A percentile compares a stretch with the other conserved stretches of the same genome.
These are phyloP conservation scores for Sericinus montela DNA, from an alignment of 2,888 invertebrate genomes.

Conservation along the genomic window DNA sequence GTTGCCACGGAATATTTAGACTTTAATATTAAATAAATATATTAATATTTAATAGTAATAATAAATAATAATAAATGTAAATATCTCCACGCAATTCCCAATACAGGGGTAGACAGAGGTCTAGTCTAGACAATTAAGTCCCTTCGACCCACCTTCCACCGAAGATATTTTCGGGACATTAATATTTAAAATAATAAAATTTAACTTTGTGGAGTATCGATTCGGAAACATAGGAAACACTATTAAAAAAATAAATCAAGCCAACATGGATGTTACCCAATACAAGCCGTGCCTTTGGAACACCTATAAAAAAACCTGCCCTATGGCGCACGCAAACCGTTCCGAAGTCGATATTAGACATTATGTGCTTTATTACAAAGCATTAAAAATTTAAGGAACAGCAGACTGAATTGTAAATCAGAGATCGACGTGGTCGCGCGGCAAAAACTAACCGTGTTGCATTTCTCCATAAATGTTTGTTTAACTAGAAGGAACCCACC, in stretches of 20 bases:
- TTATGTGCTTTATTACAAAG: slow-evolving; percentile 15
- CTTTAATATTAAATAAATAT: too few species aligned
- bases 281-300: slow-evolving; percentile 1
- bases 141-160: too few species aligned
- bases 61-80: too few species aligned
- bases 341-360: slow-evolving; percentile 10
- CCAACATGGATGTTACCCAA: not conserved
- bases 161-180: too few species aligned
- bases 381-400: slow-evolving; percentile 1
- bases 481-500: slow-evolving; percentile 34
- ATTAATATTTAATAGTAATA: too few species aligned
- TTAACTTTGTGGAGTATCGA: too few species aligned
- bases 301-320: slow-evolving; percentile 13
- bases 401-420: slow-evolving; percentile 28
- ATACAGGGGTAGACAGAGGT: too few species aligned
- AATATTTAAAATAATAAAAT: too few species aligned
- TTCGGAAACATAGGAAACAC: not conserved
- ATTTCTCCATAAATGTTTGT: slow-evolving; percentile 61
- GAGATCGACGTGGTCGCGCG: slow-evolving; percentile 34
- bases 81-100: too few species aligned
- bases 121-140: too few species aligned
- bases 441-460: slow-evolving; percentile 54
- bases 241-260: not conserved
- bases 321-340: not conserved
- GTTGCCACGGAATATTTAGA: too few species aligned